Base-by-base conservation (phyloP, 2,888 invertebrate species). In the Megastigmus dorsalis region DNA sequence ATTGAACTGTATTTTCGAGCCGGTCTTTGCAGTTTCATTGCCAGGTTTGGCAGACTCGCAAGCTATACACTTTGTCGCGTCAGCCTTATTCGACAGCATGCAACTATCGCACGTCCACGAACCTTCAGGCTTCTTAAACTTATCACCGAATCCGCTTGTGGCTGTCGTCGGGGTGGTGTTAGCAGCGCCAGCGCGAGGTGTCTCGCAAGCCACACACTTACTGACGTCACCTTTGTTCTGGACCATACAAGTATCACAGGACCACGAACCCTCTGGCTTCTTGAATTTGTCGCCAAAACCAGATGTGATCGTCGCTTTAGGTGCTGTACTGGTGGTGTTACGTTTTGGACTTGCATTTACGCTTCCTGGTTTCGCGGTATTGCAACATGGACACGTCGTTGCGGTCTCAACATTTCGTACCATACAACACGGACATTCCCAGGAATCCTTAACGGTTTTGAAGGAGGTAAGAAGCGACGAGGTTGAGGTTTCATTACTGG, bases 371-470 rank as follows among this genome's bases (percentile, higher is more conserved):
- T 89, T 90, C 0, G 88, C 79, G 13, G 88, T 87, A 76, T 89
- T 87, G 82, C 93, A 93, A 23, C 92, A 91, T 6, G 89, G 88
- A 80, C 93, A 93, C 28, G 87, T 87, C 2, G 79, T 81, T 1
- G 82, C 83, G n/a, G 87, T 85, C 0, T 85, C 82, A 7, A 89
- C 86, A 83, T 94, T 94, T 45, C 90, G 88, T 13, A 93, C 87
- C 86, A 92, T 89, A 83, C 94, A 94, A 20, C 88, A 88, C 0
- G 89, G 86, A 85, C 94, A 94, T 79, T 92, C 91, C 94, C 94
- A 94, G 20, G 91, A 90, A 57, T 90, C 90, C 23, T 86, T 82
- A 0, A 89, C 84, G 1, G 89, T 89, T 80, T 92, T 92, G 7
- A 43, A 20, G 0, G 55, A 20, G 6, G 18, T 50, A 1, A 41